Evolutionary conservation across 2,113 vertebrate genomes (phyloP), one percentile per base, ranked within the genome.

Genomic region (Lethenteron camtschaticum): DNA sequence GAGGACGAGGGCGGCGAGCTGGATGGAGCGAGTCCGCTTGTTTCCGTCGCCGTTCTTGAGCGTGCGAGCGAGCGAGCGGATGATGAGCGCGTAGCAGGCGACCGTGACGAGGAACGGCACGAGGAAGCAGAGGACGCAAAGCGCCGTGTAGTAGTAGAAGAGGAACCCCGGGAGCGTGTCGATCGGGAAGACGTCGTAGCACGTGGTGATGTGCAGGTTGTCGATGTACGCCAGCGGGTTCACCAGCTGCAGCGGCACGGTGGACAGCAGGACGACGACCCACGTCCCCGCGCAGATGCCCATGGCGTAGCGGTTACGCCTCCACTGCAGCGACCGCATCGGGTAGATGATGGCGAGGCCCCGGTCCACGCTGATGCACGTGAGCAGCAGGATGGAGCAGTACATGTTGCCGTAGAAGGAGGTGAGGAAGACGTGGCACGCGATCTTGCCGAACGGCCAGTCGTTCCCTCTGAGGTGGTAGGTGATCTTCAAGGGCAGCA

Each of bases 361-460:
- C 7, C 76, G 73, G 55, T 81, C 79, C 72, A 77, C 71, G 8
- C 77, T 71, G 0, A 81, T 73, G 69, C 77, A 78, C 63, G 74
- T 78, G 69, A 80, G 76, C 70, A 81, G 78, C 13, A 79, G 71
- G 68, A 79, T 74, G 69, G 80, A 80, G 71, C 76, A 58, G 56
- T 79, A 81, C 76, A 81, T 76, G 60, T 80, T 77, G 9, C 78
- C 77, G 0, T 80, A 80, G 75, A 81, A 78, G 9, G 70, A 13
- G 8, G 78, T 75, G 24, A 75, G 69, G 68, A 71, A 71, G 16
- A 72, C 3, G 2, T 75, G 73, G 60, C 80, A 81, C 11, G 73
- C 11, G 10, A 73, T 68, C 57, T 81, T 78, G 12, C 80, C 78
- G 60, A 80, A 79, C 68, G 73, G 58, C 78, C 80, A 81, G 73